A percentile compares a stretch with the other conserved stretches of the same genome.
Conservation (phyloP, 2,888 invertebrate genomes). For the Odontomyia ornata region DNA sequence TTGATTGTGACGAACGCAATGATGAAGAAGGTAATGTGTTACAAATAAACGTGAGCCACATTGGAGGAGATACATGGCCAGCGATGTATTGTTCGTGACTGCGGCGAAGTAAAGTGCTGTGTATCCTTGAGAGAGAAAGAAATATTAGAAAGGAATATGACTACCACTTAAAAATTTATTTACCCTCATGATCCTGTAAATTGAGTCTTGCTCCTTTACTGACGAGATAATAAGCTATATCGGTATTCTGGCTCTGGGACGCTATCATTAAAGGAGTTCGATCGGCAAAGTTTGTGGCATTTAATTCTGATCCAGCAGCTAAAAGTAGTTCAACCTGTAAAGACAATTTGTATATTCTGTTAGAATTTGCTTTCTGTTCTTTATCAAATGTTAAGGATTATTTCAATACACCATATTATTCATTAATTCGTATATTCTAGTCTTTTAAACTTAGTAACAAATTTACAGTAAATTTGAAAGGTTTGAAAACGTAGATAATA, state of each 20-base stretch:
- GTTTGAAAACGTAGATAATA: too few species aligned
- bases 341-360: too few species aligned
- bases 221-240: constrained; percentile 68
- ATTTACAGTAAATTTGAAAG: too few species aligned
- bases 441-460: too few species aligned
- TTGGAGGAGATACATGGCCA: constrained; percentile 65
- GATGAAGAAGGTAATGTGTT: constrained; percentile 75
- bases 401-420: too few species aligned
- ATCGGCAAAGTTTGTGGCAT: constrained; percentile 70
- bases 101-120: constrained; percentile 60
- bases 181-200: constrained; percentile 74
- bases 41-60: constrained; percentile 76
- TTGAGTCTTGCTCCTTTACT: constrained; percentile 71
- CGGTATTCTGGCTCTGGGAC: constrained; percentile 57
- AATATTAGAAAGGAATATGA: neutral
- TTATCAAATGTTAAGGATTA: too few species aligned
- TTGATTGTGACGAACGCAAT: constrained; percentile 72
- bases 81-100: constrained; percentile 54
- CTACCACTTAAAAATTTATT: neutral
- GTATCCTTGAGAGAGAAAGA: constrained; percentile 51
- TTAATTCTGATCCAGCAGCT: constrained; percentile 68
- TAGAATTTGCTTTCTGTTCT: too few species aligned
- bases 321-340: constrained; percentile 67
- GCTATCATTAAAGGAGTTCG: constrained; percentile 66
- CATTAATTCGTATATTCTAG: too few species aligned